A percentile compares a stretch with the other conserved stretches of the same genome.
Evolutionary conservation across 2,797 vertebrate genomes (phyloP).

Genomic region (Nannoperca obscura): DNA sequence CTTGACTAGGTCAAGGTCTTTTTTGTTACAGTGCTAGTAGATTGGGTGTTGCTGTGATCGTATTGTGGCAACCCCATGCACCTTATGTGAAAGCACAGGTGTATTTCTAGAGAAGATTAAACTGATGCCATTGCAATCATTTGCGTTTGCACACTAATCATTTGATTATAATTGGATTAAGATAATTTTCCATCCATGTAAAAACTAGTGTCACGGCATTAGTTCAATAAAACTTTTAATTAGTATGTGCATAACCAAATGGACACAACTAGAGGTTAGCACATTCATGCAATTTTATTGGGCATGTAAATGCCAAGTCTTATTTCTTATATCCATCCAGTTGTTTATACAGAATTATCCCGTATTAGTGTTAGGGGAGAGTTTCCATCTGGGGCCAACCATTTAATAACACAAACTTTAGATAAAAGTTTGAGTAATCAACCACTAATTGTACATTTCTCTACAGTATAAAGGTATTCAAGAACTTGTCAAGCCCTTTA

Average conservation of each 20-base stretch:
- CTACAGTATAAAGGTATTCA: not conserved
- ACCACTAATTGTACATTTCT: not conserved
- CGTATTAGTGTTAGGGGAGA: not conserved
- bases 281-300: constrained; percentile 13
- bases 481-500: not conserved
- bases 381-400: not conserved
- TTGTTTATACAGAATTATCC: not conserved
- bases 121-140: not conserved
- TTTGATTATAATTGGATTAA: constrained; percentile 32
- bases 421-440: not conserved
- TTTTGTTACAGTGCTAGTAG: not conserved
- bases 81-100: not conserved
- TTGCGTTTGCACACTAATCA: not conserved
- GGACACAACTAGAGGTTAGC: not conserved
- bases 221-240: constrained; percentile 40
- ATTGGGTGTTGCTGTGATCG: not conserved
- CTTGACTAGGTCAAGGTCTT: not conserved
- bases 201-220: constrained; percentile 3
- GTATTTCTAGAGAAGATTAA: not conserved
- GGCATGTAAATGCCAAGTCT: constrained; percentile 9
- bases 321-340: not conserved
- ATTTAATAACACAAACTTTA: not conserved
- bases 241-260: constrained; percentile 25
- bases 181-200: constrained; percentile 31
- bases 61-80: not conserved